Base-by-base conservation (phyloP, 2,797 vertebrate species). In the Falco concolor region DNA sequence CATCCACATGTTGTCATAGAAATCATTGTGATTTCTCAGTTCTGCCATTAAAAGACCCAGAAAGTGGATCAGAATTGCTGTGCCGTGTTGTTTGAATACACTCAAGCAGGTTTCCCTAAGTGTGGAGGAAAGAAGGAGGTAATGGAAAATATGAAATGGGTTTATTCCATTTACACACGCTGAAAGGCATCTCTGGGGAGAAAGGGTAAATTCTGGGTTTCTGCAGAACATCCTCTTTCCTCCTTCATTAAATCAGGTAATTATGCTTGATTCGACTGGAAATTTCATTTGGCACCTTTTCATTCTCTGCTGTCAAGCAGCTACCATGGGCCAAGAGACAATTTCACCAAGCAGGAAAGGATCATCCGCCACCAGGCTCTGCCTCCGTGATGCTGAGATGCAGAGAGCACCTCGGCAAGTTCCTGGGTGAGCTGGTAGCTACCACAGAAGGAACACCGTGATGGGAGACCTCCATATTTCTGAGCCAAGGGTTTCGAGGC, bases 391-490 rank as follows among this genome's bases (percentile, higher is more conserved):
- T 3, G 32, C 60, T 1, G 27, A 28, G 61, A 15, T 7, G 42
- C 53, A 44, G 60, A 8, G 24, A 16, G 63, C 54, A 49, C 69
- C 50, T 45, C 42, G 1, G 11, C 1, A 6, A 38, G 44, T 8
- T 13, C 19, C 3, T 1, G 4, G 45, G 9, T 27, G 77, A 45
- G 45, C 50, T 8, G 50, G 50, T 9, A 22, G 32, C 44, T 34
- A 5, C 40, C 32, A 2, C 0, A 9, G 42, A 25, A 67, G 44
- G 32, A 56, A 15, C 40, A 9, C 0, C 11, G 23, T 2, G 52
- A 19, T 6, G 12, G 53, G 45, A 34, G 10, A 25, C 18, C 38
- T 22, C 67, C 2, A 1, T 16, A 8, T 13, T 19, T 19, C 88
- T 9, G 10, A 59, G 64, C 40, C 22, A 3, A 49, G 75, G 32